phyloP scores from a whole-genome alignment of 2,888 invertebrate species.

The Choristoneura rosaceana region DNA sequence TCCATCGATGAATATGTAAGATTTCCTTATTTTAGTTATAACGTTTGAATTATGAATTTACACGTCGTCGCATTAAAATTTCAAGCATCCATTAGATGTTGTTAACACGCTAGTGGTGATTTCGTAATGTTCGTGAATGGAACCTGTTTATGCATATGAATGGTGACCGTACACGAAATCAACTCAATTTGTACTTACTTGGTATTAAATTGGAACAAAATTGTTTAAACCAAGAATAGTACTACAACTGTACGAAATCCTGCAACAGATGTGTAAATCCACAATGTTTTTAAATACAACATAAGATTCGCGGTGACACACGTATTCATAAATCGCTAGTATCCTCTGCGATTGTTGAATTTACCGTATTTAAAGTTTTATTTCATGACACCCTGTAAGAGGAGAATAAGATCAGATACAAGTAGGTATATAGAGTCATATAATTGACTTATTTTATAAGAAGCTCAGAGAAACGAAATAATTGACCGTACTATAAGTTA shows the following conservation, averaged over 20 bases:
- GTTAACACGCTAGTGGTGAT: conserved; percentile 19
- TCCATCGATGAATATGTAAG: background rate
- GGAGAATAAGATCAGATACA: conserved; percentile 54
- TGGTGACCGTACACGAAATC: background rate
- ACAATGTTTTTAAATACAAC: background rate
- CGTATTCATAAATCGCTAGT: conserved; percentile 1
- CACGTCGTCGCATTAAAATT: conserved; percentile 24
- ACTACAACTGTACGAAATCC: background rate
- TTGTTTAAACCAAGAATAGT: background rate
- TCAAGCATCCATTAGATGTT: conserved; percentile 25
- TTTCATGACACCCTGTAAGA: conserved; percentile 59
- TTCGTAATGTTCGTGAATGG: conserved; percentile 19
- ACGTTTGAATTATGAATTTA: background rate
- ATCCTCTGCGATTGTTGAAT: conserved; percentile 18
- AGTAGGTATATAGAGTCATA: conserved; percentile 47
- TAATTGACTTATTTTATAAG: conserved; percentile 66
- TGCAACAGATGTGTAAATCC: background rate
- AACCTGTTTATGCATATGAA: conserved; percentile 23
- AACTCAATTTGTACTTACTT: background rate
- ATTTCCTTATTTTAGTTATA: background rate
- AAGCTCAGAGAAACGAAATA: conserved; percentile 67
- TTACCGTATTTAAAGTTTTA: conserved; percentile 21
- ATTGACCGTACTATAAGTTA: conserved; percentile 31
- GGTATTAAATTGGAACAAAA: background rate
- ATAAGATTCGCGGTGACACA: background rate